Percentiles rank a stretch among this genome's conserved stretches.
These are phyloP conservation scores for Agrotis ipsilon DNA, from an alignment of 2,888 invertebrate genomes.

Conservation along the genomic window DNA sequence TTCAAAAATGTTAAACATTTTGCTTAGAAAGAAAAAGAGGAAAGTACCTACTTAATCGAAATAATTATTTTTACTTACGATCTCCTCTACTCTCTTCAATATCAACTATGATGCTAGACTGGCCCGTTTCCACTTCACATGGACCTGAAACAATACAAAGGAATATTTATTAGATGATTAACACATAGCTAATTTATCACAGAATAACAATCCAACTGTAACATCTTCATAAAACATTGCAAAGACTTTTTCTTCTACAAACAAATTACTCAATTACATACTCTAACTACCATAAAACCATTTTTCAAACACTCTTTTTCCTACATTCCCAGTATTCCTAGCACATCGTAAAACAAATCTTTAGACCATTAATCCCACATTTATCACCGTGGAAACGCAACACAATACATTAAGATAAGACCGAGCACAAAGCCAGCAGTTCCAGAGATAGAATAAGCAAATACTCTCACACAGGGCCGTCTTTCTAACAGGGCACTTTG, in stretches of 20 bases:
- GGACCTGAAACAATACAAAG: conserved; percentile 80
- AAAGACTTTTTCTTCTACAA: neutral
- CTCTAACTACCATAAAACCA: neutral
- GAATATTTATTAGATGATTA: neutral
- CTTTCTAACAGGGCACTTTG: too few relatives aligned
- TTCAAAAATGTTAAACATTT: too few relatives aligned
- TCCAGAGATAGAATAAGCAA: conserved; percentile 50
- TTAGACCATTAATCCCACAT: conserved; percentile 52
- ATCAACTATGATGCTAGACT: conserved; percentile 97
- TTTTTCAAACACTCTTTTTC: conserved; percentile 13
- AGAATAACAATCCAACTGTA: neutral
- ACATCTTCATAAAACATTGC: conserved; percentile 9
- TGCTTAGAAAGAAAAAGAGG: too few relatives aligned
- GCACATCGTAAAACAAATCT: conserved; percentile 39
- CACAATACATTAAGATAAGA: conserved; percentile 64
- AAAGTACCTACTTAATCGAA: too few relatives aligned
- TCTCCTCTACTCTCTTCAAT: conserved; percentile 97
- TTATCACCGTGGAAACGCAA: conserved; percentile 54
- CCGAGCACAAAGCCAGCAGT: conserved; percentile 44
- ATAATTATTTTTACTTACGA: conserved; percentile 92
- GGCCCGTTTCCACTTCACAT: conserved; percentile 97
- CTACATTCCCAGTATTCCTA: conserved; percentile 27
- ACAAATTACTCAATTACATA: conserved; percentile 7
- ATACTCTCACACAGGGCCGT: conserved; percentile 51
- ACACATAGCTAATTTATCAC: neutral